Percentiles rank a stretch among this genome's conserved stretches.
Conservation (phyloP, 2,797 vertebrate species). For the Sebastes iracundus region DNA sequence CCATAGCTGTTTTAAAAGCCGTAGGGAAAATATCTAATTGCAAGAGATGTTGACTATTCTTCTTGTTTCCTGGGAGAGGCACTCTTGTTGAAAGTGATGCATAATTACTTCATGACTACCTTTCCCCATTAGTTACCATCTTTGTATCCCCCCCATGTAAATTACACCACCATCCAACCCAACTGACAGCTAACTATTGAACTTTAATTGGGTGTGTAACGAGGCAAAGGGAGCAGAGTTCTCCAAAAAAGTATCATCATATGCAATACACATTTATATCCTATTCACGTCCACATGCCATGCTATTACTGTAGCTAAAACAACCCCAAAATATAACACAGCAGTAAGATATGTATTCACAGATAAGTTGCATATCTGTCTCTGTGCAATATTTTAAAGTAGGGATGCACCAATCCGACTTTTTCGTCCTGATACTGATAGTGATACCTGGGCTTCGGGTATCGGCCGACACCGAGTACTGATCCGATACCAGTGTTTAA, state of each 20-base stretch:
- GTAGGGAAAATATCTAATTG: background rate
- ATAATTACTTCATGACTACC: background rate
- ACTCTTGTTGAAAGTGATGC: background rate
- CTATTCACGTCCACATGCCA: background rate
- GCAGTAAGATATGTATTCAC: background rate
- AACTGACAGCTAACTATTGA: background rate
- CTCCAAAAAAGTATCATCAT: background rate
- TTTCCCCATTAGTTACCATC: background rate
- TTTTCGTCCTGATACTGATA: no score
- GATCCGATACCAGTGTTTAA: no score
- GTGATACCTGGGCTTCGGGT: no score
- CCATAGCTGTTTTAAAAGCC: background rate
- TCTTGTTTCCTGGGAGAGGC: background rate
- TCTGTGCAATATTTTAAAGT: background rate
- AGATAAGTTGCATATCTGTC: background rate
- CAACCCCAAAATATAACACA: background rate
- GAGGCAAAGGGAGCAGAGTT: background rate
- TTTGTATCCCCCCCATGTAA: background rate
- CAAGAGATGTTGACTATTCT: background rate
- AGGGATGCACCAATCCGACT: no score
- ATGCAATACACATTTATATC: background rate
- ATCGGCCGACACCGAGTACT: no score
- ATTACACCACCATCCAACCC: background rate
- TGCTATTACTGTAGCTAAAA: background rate
- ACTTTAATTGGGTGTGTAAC: background rate